phyloP scores from a whole-genome alignment of 2,113 vertebrate species.

The Sterna hirundo region DNA sequence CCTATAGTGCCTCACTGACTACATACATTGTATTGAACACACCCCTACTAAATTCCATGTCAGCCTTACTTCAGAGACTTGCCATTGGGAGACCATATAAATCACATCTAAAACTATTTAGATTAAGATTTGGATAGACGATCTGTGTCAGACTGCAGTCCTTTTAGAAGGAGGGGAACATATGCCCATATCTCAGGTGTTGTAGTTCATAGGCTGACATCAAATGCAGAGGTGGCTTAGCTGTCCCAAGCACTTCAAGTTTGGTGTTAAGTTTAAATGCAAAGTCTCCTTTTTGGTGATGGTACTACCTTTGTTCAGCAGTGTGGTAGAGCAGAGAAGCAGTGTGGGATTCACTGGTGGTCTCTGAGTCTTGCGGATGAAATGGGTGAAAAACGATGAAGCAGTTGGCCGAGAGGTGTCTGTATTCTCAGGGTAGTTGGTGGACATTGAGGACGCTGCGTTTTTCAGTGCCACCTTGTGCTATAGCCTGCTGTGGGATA shows the following conservation, averaged over 20 bases:
- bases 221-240: not conserved
- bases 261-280: not conserved
- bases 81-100: not conserved
- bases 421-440: not conserved
- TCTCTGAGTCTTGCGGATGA: not conserved
- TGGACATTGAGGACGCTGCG: not conserved
- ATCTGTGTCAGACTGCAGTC: not conserved
- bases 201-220: not conserved
- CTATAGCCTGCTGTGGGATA: not conserved
- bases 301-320: not conserved
- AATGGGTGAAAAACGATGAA: not conserved
- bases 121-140: not conserved
- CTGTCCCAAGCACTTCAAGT: not conserved
- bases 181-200: not conserved
- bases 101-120: not conserved
- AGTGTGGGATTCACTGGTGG: not conserved
- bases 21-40: accelerated
- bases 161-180: not conserved
- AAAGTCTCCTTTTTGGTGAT: not conserved
- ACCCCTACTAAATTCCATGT: not conserved
- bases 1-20: not conserved
- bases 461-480: not conserved
- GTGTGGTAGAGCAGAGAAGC: not conserved
- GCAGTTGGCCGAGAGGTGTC: not conserved
- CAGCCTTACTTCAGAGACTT: not conserved